Evolutionary conservation across 2,113 vertebrate genomes (phyloP).

Genomic region (Hippocampus zosterae): DNA sequence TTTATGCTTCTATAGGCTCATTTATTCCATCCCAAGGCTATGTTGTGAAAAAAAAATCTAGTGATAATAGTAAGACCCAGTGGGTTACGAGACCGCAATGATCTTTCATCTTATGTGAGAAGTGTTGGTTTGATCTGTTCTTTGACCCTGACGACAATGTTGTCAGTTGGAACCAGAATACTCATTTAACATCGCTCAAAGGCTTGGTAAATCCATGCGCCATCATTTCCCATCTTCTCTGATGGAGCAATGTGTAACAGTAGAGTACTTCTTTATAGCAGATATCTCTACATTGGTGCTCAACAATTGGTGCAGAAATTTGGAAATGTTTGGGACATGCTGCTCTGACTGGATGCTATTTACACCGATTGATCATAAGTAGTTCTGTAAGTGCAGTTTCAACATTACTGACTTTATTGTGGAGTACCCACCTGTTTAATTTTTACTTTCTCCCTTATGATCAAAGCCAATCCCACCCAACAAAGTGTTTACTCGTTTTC

Average conservation of each 20-base stretch:
- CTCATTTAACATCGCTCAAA: slow-evolving; percentile 45
- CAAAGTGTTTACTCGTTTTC: not conserved
- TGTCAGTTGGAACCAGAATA: slow-evolving; percentile 57
- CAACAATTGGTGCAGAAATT: not conserved
- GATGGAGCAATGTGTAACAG: slow-evolving; percentile 8
- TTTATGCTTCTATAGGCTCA: slow-evolving; percentile 62
- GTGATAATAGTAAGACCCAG: slow-evolving; percentile 65
- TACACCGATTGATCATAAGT: slow-evolving; percentile 7
- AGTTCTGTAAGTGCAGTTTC: not conserved
- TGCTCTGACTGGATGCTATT: not conserved
- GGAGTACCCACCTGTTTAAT: not conserved
- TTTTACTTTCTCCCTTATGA: not conserved
- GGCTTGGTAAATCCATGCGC: slow-evolving; percentile 41
- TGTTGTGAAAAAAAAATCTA: slow-evolving; percentile 67
- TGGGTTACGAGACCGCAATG: slow-evolving; percentile 51
- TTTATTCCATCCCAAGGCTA: slow-evolving; percentile 66
- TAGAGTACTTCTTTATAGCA: slow-evolving; percentile 12
- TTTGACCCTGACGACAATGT: slow-evolving; percentile 49
- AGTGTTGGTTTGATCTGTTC: slow-evolving; percentile 50
- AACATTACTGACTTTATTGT: not conserved
- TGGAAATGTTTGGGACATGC: not conserved
- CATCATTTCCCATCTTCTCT: slow-evolving; percentile 21
- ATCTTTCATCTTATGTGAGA: slow-evolving; percentile 54
- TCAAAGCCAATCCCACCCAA: not conserved
- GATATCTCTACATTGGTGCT: not conserved